These are phyloP conservation scores for Andricus grossulariae DNA, from an alignment of 1,140 invertebrate species.

Conservation along the genomic window DNA sequence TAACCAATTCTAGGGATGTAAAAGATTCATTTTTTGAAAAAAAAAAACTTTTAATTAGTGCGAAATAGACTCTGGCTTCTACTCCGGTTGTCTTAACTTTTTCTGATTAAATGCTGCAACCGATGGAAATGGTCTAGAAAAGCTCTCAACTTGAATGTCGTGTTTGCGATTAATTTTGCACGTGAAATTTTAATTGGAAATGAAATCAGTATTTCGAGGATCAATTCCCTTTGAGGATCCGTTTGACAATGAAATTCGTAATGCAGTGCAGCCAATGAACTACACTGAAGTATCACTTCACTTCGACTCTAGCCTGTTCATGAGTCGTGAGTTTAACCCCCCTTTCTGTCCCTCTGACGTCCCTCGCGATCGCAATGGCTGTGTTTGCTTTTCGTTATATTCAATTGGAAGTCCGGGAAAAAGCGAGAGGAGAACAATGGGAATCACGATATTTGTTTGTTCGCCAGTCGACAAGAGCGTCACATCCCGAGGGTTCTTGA, in stretches of 20 bases:
- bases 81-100: no score
- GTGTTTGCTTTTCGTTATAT: conserved; percentile 76
- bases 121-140: no score
- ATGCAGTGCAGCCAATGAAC: no score
- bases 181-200: no score
- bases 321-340: conserved; percentile 33
- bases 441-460: conserved; percentile 75
- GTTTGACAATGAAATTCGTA: neutral
- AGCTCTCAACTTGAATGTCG: no score
- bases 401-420: conserved; percentile 70
- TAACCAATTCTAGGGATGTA: no score
- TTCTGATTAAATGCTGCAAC: no score
- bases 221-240: neutral
- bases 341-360: conserved; percentile 48
- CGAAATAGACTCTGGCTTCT: no score
- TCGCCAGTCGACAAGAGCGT: conserved; percentile 61
- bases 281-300: conserved; percentile 15
- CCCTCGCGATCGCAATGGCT: conserved; percentile 64
- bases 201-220: neutral
- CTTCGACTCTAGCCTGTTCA: conserved; percentile 13
- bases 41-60: no score
- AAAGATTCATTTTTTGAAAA: no score
- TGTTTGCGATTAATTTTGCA: no score
- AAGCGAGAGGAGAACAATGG: conserved; percentile 71
- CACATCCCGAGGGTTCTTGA: conserved; percentile 61